Base-by-base conservation (phyloP, 2,113 vertebrate species). In the Mobula hypostoma region DNA sequence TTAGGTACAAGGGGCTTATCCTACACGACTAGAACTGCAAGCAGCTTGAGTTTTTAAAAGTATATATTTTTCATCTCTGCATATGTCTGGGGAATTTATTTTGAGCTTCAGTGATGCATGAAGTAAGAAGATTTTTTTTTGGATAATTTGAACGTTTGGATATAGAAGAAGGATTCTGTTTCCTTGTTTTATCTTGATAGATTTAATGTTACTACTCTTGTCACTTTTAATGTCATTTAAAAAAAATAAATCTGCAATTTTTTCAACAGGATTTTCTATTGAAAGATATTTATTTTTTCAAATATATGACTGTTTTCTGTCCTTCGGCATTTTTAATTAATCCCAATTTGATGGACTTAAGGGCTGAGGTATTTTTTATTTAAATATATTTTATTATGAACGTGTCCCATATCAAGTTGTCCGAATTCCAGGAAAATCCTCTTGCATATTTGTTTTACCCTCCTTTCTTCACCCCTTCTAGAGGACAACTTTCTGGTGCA, bases 1-100 rank as follows among this genome's bases (percentile, higher is more conserved):
- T 98, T 98, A 98, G 96, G 95, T 90, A 96, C 95, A 96, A 96
- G 95, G 96, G 96, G 96, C 95, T 96, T 95, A 95, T 96, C 96
- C 97, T 95, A 95, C 95, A 96, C 96, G 96, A 94, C 96, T 94
- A 95, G 94, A 95, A 95, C 95, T 85, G 82, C 56, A 11, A 0
- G 76, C 92, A 95, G 95, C 94, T 95, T 95, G 74, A 82, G 95
- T 94, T 94, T 94, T 7, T 29, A 66, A 68, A 90, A 90, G 61
- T 7, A 93, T 9, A 74, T 93, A 93, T 93, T 93, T 93, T 93
- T 90, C 85, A 74, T 48, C 21, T 27, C n/a, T 93, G 91, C 68
- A 24, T 93, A 70, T 8, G 36, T 72, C 21, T 93, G 8, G 70
- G 91, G 94, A 95, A 95, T 95, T 93, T 72, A 94, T 96, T 95